Base-by-base conservation (phyloP, 2,113 vertebrate species). In the Eptesicus fuscus region DNA sequence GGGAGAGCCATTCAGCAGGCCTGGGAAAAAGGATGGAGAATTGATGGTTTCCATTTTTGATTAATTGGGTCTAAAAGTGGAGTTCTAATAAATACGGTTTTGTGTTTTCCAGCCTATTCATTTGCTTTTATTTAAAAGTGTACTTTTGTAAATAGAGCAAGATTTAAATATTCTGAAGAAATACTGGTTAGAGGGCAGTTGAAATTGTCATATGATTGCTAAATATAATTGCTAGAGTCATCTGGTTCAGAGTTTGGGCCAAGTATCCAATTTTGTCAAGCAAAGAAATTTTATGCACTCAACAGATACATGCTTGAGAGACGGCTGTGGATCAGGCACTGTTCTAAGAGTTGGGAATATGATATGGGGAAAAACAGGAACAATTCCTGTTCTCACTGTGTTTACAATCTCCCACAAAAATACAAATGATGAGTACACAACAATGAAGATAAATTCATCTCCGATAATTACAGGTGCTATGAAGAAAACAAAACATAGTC, bases 101-200 rank as follows among this genome's bases (percentile, higher is more conserved):
- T 80, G 25, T 61, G 16, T 35, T 79, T 90, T 74, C 35, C 25
- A 92, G 10, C 2, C 9, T 63, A 30, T 3, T 85, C 16, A 78
- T 82, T 85, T 91, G 12, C 51, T 82, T 76, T 88, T 76, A 82
- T 71, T 91, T 88, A 69, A 49, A 80, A 59, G n/a, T 28, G 0
- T 16, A 20, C 56, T 79, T 1, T 77, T 78, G 74, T 59, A 70
- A 89, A 82, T 67, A 95, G 49, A 47, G n/a, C 32, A 37, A 63
- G 13, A 71, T 83, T 94, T 44, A 95, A 95, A 88, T 77, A 96
- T 86, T 35, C 51, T 86, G 40, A 89, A 91, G 53, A 83, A 95
- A 86, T 83, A 51, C n/a, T 88, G 37, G 17, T 92, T 44, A 83
- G 22, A 89, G 23, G 44, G 23, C n/a, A 78, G 37, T 18, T 73